phyloP scores from a whole-genome alignment of 2,888 invertebrate species.

The Drosophila phalerata region DNA sequence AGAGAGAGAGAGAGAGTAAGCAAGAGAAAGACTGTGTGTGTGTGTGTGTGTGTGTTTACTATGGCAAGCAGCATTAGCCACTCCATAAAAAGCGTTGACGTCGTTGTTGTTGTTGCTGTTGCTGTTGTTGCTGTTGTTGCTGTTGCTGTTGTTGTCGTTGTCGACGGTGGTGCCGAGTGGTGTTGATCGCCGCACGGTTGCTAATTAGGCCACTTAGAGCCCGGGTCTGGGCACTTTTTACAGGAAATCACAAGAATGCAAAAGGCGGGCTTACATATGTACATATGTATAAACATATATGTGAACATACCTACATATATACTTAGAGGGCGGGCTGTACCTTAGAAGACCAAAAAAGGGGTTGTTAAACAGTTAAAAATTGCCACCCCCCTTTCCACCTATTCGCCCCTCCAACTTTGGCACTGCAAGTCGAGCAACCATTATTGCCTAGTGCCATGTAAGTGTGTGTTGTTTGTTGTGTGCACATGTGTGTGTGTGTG shows the following conservation, averaged over 20 bases:
- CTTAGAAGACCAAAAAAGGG: slow-evolving; percentile 42
- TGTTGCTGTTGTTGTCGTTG: slow-evolving; percentile 20
- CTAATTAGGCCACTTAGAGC: slow-evolving; percentile 82
- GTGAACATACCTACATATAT: background rate
- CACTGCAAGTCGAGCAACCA: slow-evolving; percentile 55
- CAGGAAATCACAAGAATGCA: slow-evolving; percentile 71
- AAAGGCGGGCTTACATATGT: slow-evolving; percentile 35
- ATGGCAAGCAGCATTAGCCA: slow-evolving; percentile 38
- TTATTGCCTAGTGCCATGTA: slow-evolving; percentile 70
- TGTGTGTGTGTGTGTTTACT: slow-evolving; percentile 7
- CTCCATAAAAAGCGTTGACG: slow-evolving; percentile 28
- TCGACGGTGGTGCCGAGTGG: slow-evolving; percentile 65
- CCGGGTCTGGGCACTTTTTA: slow-evolving; percentile 68
- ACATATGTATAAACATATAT: background rate
- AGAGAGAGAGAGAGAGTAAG: background rate
- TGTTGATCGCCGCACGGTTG: slow-evolving; percentile 83
- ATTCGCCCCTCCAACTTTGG: background rate
- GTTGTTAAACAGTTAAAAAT: slow-evolving; percentile 27
- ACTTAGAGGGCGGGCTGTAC: slow-evolving; percentile 7
- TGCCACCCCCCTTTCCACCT: too few relatives aligned
- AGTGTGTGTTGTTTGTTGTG: slow-evolving; percentile 50
- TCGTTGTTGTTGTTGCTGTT: slow-evolving; percentile 5
- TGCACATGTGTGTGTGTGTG: slow-evolving; percentile 30
- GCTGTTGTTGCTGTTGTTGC: slow-evolving; percentile 9
- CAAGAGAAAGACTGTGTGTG: background rate